Conservation (phyloP, 2,888 invertebrate species). For the Drosophila yooni region DNA sequence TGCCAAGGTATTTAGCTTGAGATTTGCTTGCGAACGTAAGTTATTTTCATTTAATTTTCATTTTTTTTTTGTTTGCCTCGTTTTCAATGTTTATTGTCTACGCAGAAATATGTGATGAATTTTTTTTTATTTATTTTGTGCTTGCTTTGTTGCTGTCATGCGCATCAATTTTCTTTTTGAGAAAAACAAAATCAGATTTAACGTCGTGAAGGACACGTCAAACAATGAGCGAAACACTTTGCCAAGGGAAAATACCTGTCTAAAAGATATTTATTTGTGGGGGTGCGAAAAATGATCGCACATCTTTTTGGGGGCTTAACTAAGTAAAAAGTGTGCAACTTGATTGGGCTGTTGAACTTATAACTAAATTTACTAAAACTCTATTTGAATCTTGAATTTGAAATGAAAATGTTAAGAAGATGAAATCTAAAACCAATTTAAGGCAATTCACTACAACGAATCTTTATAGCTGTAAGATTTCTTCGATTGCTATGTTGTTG, state of each 20-base stretch:
- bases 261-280: conserved; percentile 44
- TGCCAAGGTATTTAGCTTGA: conserved; percentile 76
- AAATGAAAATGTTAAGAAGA: too few relatives aligned
- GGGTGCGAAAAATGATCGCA: conserved; percentile 63
- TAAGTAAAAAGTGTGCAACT: background rate
- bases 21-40: conserved; percentile 64
- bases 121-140: conserved; percentile 26
- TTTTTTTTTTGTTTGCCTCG: conserved; percentile 48
- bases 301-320: background rate
- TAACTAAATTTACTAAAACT: too few relatives aligned
- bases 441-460: background rate
- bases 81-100: conserved; percentile 69
- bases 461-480: background rate
- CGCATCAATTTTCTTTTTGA: conserved; percentile 61
- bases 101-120: conserved; percentile 66
- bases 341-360: background rate
- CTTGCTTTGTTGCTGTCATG: conserved; percentile 64
- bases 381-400: background rate
- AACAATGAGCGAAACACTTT: conserved; percentile 52
- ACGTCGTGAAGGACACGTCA: conserved; percentile 76
- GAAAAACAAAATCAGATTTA: conserved; percentile 54
- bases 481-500: background rate
- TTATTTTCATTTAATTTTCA: conserved; percentile 68
- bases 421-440: background rate
- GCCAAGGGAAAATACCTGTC: conserved; percentile 61